phyloP scores from a whole-genome alignment of 2,113 vertebrate genomes.

The Scortum barcoo region DNA sequence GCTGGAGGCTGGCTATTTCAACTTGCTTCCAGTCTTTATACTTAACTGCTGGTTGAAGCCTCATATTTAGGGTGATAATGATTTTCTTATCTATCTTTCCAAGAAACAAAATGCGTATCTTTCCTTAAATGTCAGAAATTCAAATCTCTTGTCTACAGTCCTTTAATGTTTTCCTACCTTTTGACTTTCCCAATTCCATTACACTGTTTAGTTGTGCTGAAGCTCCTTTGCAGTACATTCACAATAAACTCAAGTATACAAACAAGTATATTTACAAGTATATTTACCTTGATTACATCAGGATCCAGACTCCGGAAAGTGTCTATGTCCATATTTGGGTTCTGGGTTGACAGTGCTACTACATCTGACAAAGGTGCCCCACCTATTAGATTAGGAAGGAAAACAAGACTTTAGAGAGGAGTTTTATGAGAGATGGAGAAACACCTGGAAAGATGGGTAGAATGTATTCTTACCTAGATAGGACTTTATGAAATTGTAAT shows the following conservation, averaged over 20 bases:
- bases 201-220: not conserved
- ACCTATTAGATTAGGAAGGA: slow-evolving; percentile 30
- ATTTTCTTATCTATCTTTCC: not conserved
- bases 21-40: no score
- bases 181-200: not conserved
- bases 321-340: slow-evolving; percentile 47
- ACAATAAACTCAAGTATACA: no score
- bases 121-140: not conserved
- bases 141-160: not conserved
- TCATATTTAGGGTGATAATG: not conserved
- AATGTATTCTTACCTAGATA: slow-evolving; percentile 43
- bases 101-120: not conserved
- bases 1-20: not conserved
- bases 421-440: not conserved
- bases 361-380: slow-evolving; percentile 46
- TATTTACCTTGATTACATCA: slow-evolving; percentile 39
- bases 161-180: not conserved
- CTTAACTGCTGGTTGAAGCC: not conserved
- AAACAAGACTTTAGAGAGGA: not conserved
- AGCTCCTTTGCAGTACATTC: not conserved
- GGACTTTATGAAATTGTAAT: slow-evolving; percentile 24
- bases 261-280: slow-evolving; percentile 9
- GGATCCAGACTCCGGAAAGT: slow-evolving; percentile 43
- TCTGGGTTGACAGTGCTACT: slow-evolving; percentile 36
- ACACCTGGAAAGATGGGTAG: not conserved